Conservation (phyloP, 2,797 vertebrate genomes). For the Varecia variegata region DNA sequence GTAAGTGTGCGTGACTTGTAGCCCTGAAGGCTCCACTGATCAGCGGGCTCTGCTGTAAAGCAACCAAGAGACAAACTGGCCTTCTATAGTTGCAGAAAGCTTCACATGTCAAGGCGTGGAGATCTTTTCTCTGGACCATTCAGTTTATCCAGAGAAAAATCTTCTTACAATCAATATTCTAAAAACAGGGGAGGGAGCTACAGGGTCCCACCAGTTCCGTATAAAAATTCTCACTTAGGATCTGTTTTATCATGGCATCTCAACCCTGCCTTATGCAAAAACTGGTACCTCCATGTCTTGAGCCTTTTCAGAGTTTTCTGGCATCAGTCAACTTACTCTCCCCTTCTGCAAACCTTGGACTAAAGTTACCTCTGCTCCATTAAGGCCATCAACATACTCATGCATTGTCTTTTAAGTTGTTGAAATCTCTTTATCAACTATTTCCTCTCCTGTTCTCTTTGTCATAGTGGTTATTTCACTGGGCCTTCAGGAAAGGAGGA, state of each 20-base stretch:
- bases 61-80: not conserved
- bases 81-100: not conserved
- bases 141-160: not conserved
- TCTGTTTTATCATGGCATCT: not conserved
- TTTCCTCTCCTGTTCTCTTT: not conserved
- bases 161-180: not conserved
- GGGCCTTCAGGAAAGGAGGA: not conserved
- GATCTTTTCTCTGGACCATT: not conserved
- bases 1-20: not conserved
- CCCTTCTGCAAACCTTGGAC: not conserved
- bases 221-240: not conserved
- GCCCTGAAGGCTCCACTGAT: not conserved
- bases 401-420: not conserved
- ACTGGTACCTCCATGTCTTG: not conserved
- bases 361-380: not conserved
- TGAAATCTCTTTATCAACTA: not conserved
- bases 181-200: not conserved
- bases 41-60: not conserved
- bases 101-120: not conserved
- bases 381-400: not conserved
- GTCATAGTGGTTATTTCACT: not conserved
- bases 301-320: not conserved
- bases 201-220: not conserved
- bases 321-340: not conserved
- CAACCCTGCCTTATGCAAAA: not conserved